Percentiles rank a stretch among this genome's conserved stretches.
Evolutionary conservation across 1,140 invertebrate species (phyloP).

Genomic region (Tetraneura akinire): DNA sequence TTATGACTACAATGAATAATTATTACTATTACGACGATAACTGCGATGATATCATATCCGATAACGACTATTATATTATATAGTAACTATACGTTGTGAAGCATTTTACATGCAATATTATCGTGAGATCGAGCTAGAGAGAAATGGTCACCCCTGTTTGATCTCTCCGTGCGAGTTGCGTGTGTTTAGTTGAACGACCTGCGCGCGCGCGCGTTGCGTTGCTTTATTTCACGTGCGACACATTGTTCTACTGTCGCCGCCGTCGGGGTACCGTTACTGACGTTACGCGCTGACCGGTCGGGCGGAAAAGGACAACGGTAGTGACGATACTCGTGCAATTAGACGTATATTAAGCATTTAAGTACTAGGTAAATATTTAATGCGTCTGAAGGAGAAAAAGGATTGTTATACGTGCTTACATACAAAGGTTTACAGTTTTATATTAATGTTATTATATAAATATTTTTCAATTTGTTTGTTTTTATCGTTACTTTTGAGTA

Average conservation of each 20-base stretch:
- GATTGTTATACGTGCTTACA: not conserved
- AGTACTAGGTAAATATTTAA: too few relatives aligned
- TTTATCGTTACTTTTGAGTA: too few relatives aligned
- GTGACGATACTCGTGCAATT: not conserved
- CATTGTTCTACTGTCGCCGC: constrained; percentile 27
- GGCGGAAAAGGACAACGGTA: not conserved
- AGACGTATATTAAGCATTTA: not conserved
- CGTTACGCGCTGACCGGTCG: not conserved
- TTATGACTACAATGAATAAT: not conserved
- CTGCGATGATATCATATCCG: not conserved
- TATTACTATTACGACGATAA: not conserved
- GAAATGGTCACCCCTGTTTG: constrained; percentile 8
- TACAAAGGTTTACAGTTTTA: too few relatives aligned
- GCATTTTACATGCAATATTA: not conserved
- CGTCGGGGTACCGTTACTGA: constrained; percentile 13
- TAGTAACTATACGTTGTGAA: not conserved
- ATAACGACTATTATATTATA: not conserved
- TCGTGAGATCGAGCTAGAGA: not conserved
- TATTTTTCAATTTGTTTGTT: too few relatives aligned
- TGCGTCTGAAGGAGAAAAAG: not conserved
- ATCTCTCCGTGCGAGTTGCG: not conserved
- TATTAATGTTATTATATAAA: too few relatives aligned
- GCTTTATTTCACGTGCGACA: constrained; percentile 34
- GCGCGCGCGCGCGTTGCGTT: constrained; percentile 2
- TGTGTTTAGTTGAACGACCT: constrained; percentile 48